A percentile compares a stretch with the other conserved stretches of the same genome.
These are phyloP conservation scores for Limnodromus scolopaceus DNA, from an alignment of 2,797 vertebrate species.

Conservation along the genomic window DNA sequence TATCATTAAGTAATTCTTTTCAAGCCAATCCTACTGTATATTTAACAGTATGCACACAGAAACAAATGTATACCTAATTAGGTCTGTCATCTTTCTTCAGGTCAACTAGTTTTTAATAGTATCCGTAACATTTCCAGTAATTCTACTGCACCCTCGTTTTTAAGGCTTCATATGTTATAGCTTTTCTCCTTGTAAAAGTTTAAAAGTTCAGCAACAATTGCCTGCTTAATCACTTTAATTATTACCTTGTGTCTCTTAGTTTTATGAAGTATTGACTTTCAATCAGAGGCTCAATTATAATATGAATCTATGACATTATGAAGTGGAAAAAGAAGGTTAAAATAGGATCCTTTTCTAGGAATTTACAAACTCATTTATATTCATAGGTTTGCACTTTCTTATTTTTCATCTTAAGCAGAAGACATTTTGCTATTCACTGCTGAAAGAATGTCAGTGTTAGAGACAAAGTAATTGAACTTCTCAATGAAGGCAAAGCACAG, in stretches of 20 bases:
- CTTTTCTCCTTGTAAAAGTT: slow-evolving; percentile 3
- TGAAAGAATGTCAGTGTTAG: neutral
- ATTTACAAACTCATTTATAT: neutral
- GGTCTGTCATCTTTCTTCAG: neutral
- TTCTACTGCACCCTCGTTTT: neutral
- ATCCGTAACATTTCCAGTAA: slow-evolving; percentile 51
- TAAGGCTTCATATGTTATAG: neutral
- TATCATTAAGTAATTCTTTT: slow-evolving; percentile 20
- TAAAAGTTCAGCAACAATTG: slow-evolving; percentile 34
- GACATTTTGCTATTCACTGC: neutral
- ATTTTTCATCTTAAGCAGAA: neutral
- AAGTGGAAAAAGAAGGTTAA: neutral
- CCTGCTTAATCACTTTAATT: slow-evolving; percentile 24
- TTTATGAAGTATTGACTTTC: slow-evolving; percentile 43
- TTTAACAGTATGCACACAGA: neutral
- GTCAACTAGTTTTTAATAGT: slow-evolving; percentile 28
- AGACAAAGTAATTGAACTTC: neutral
- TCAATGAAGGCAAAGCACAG: neutral
- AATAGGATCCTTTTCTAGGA: neutral
- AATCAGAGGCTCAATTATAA: slow-evolving; percentile 8
- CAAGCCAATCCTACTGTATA: neutral
- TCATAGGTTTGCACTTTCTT: neutral
- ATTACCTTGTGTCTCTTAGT: neutral
- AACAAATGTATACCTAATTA: slow-evolving; percentile 27
- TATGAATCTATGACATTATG: neutral